Evolutionary conservation across 1,140 invertebrate genomes (phyloP).

Genomic region (Platorchestia sp.): DNA sequence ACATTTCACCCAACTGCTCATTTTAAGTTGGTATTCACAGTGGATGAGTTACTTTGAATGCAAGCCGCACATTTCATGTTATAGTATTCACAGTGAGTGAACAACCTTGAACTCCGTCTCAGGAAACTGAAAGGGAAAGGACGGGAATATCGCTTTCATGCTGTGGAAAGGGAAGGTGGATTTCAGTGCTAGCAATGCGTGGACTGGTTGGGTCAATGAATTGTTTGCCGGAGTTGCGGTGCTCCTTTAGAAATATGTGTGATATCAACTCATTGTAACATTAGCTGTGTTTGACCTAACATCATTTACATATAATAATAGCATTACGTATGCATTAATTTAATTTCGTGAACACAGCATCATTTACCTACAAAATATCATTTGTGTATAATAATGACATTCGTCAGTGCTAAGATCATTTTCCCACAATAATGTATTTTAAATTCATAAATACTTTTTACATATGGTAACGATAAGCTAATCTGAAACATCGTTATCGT

Average conservation of each 20-base stretch:
- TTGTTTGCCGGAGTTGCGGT: neutral
- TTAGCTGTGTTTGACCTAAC: no score
- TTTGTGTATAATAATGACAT: no score
- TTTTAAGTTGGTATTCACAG: neutral
- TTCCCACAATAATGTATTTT: no score
- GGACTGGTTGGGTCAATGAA: neutral
- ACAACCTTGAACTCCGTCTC: no score
- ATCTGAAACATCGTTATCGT: neutral
- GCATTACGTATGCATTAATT: no score
- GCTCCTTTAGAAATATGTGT: neutral
- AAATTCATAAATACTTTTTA: no score
- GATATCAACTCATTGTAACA: neutral
- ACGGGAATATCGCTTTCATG: neutral
- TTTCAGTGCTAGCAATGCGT: neutral
- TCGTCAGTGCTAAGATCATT: no score
- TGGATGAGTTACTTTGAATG: no score
- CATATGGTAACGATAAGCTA: no score
- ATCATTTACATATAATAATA: no score
- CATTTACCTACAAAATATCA: no score
- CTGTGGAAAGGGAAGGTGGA: conserved; percentile 19
- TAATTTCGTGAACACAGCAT: no score
- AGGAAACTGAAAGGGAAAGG: neutral
- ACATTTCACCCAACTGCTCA: neutral
- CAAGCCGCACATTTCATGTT: neutral
- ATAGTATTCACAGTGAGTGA: neutral